Conservation (phyloP, 2,797 vertebrate species). For the Rhabdophis nuchalis region DNA sequence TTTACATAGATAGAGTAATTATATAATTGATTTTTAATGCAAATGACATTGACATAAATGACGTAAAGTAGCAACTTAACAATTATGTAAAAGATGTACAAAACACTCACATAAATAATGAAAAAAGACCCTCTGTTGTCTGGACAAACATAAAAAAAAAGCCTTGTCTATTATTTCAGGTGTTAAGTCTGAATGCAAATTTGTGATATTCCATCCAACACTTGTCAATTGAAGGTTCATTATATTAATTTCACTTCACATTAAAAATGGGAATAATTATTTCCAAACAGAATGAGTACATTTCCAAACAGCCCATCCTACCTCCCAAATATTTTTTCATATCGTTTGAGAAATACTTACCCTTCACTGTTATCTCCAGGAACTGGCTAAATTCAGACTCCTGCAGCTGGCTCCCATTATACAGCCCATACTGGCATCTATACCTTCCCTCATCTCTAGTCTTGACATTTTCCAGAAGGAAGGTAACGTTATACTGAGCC, state of each 20-base stretch:
- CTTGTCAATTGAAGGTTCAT: not conserved
- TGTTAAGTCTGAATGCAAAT: not conserved
- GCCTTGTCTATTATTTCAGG: not conserved
- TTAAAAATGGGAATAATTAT: not conserved
- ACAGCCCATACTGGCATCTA: conserved; percentile 44
- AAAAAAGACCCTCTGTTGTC: not conserved
- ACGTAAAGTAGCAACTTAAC: not conserved
- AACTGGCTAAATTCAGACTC: conserved; percentile 49
- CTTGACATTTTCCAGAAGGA: conserved; percentile 34
- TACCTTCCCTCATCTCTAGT: conserved; percentile 1
- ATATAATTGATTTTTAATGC: not conserved
- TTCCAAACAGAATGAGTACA: not conserved
- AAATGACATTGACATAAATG: not conserved
- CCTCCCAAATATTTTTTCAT: not conserved
- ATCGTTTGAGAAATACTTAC: conserved; percentile 35
- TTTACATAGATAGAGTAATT: not conserved
- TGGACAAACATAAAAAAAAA: not conserved
- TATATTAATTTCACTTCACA: not conserved
- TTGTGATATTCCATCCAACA: not conserved
- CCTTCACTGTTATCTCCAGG: conserved; percentile 27
- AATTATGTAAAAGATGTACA: not conserved
- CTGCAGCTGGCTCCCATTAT: conserved; percentile 28
- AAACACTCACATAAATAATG: not conserved
- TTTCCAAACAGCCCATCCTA: not conserved
- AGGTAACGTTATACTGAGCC: conserved; percentile 31